A percentile compares a stretch with the other conserved stretches of the same genome.
Conservation (phyloP, 1,140 invertebrate genomes). For the Drosophila biarmipes region DNA sequence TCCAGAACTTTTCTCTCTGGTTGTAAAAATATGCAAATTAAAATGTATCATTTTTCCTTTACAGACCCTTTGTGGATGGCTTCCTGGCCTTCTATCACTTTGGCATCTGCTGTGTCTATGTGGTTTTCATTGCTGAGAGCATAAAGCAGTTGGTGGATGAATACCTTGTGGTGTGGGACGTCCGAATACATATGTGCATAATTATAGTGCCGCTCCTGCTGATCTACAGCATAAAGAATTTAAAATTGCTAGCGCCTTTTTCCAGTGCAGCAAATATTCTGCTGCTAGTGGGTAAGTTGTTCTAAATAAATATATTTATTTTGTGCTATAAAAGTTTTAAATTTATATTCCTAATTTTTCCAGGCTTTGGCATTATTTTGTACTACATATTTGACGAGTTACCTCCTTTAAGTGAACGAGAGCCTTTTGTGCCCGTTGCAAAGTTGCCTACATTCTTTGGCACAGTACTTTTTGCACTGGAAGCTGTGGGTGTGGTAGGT, state of each 20-base stretch:
- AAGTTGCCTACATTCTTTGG: slow-evolving; percentile 92
- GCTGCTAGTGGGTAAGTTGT: slow-evolving; percentile 87
- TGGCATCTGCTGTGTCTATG: slow-evolving; percentile 95
- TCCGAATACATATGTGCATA: slow-evolving; percentile 83
- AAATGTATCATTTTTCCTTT: slow-evolving; percentile 14
- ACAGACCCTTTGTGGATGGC: slow-evolving; percentile 86
- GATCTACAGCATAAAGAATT: slow-evolving; percentile 90
- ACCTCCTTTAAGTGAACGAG: slow-evolving; percentile 86
- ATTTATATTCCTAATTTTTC: neutral
- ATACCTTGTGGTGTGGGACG: slow-evolving; percentile 81
- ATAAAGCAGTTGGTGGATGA: slow-evolving; percentile 87
- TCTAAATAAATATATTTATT: no score
- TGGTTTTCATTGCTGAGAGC: slow-evolving; percentile 93
- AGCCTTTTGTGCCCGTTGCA: slow-evolving; percentile 86
- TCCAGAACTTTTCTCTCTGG: neutral
- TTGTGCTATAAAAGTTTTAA: neutral
- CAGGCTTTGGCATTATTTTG: slow-evolving; percentile 88
- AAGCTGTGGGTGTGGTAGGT: slow-evolving; percentile 94
- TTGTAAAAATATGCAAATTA: no score
- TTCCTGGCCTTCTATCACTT: slow-evolving; percentile 94
- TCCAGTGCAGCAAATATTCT: slow-evolving; percentile 92
- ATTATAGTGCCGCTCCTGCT: slow-evolving; percentile 89
- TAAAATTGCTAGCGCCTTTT: slow-evolving; percentile 92
- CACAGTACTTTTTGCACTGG: slow-evolving; percentile 94
- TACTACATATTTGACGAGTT: slow-evolving; percentile 88